These are phyloP conservation scores for Adelognathus sp. DNA, from an alignment of 2,888 invertebrate species.

Conservation along the genomic window DNA sequence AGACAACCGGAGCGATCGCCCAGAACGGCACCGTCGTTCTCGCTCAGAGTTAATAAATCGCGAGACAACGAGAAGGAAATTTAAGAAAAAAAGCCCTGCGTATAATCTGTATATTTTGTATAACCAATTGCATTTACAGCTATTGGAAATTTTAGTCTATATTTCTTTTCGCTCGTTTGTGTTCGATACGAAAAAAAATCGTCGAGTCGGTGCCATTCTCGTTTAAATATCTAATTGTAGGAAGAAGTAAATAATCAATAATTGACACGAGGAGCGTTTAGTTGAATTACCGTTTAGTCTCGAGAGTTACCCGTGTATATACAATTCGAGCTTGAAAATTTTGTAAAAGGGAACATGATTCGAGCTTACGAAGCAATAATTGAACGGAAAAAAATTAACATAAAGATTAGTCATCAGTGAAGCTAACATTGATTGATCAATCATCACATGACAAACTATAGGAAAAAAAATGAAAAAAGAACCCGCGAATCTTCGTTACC, in stretches of 20 bases:
- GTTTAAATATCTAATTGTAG: constrained; percentile 12
- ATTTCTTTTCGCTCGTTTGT: not conserved
- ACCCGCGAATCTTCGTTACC: constrained; percentile 10
- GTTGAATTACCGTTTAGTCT: not conserved
- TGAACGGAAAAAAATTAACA: too few species aligned
- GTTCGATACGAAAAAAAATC: constrained; percentile 10
- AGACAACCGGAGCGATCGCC: constrained; percentile 66
- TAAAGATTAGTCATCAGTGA: not conserved
- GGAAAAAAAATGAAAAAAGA: too few species aligned
- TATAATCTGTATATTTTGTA: constrained; percentile 50
- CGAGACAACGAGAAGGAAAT: not conserved
- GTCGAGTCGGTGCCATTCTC: constrained; percentile 47
- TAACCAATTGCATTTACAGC: constrained; percentile 44
- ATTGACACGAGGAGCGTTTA: constrained; percentile 31
- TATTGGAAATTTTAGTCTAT: constrained; percentile 10
- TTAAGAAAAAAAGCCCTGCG: constrained; percentile 1
- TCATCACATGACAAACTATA: constrained; percentile 22
- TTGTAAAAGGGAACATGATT: not conserved
- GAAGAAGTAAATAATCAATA: constrained; percentile 23
- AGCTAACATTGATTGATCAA: constrained; percentile 13
- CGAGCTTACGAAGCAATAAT: not conserved
- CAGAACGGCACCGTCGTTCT: constrained; percentile 73
- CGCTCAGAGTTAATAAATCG: constrained; percentile 71
- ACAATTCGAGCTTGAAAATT: constrained; percentile 39
- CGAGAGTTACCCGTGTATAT: constrained; percentile 39